These are phyloP conservation scores for Centropus bengalensis DNA, from an alignment of 2,113 vertebrate genomes.

Conservation along the genomic window DNA sequence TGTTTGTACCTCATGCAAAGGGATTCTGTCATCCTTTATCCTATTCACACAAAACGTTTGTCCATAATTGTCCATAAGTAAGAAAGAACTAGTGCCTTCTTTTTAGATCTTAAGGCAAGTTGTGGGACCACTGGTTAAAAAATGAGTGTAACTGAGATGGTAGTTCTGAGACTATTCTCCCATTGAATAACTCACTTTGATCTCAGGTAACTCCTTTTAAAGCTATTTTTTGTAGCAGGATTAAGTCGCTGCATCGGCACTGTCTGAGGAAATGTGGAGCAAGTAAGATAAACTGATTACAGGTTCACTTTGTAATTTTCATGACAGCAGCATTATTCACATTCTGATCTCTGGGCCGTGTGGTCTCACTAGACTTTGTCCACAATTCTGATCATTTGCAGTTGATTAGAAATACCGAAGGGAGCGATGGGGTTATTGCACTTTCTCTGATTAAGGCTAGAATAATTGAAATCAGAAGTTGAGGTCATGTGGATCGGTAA, in stretches of 20 bases:
- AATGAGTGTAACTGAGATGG: not conserved
- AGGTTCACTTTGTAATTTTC: not conserved
- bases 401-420: accelerated
- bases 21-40: not conserved
- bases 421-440: not conserved
- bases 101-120: not conserved
- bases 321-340: not conserved
- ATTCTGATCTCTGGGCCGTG: not conserved
- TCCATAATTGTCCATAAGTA: not conserved
- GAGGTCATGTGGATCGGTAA: not conserved
- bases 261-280: constrained; percentile 39
- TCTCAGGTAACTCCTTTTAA: not conserved
- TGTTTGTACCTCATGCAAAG: not conserved
- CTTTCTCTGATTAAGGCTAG: not conserved
- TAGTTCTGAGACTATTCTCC: not conserved
- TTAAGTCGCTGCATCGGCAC: not conserved
- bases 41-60: not conserved
- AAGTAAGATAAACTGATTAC: constrained; percentile 9
- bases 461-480: not conserved
- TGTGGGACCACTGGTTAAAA: not conserved
- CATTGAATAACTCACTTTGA: not conserved
- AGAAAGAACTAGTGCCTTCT: not conserved
- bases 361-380: not conserved
- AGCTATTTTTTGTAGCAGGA: not conserved
- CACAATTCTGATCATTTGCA: not conserved